Percentiles rank a stretch among this genome's conserved stretches.
phyloP scores from a whole-genome alignment of 2,113 vertebrate species.

The Urocolius indicus region DNA sequence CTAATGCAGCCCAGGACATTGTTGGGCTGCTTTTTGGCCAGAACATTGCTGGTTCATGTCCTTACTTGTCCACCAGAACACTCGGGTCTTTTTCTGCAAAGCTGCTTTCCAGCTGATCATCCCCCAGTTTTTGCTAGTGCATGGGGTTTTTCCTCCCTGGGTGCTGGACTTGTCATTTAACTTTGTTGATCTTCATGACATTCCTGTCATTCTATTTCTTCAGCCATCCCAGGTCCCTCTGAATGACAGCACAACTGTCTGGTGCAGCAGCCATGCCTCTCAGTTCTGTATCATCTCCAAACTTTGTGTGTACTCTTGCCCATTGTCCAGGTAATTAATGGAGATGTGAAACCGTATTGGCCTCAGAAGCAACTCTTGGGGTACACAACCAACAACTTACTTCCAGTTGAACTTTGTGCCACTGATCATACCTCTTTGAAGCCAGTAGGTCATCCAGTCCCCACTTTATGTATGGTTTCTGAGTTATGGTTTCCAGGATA shows the following conservation, averaged over 20 bases:
- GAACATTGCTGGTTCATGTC: neutral
- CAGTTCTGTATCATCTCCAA: neutral
- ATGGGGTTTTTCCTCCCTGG: neutral
- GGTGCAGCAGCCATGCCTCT: neutral
- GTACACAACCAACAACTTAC: neutral
- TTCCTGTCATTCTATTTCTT: neutral
- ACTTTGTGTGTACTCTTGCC: neutral
- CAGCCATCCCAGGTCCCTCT: neutral
- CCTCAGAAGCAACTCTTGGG: neutral
- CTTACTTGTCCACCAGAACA: neutral
- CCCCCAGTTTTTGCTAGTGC: neutral
- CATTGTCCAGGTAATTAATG: neutral
- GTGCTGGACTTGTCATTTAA: neutral
- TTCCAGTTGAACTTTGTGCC: neutral
- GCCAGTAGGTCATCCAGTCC: neutral
- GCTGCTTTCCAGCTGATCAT: neutral
- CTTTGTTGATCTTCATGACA: neutral
- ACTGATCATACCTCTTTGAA: neutral
- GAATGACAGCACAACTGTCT: accelerated
- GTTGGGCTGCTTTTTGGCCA: accelerated
- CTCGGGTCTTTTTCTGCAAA: neutral
- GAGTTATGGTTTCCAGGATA: neutral
- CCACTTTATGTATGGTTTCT: neutral
- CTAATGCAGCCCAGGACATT: neutral
- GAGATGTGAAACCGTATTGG: neutral